These are phyloP conservation scores for Bambusicola thoracicus DNA, from an alignment of 2,113 vertebrate genomes.

Conservation along the genomic window DNA sequence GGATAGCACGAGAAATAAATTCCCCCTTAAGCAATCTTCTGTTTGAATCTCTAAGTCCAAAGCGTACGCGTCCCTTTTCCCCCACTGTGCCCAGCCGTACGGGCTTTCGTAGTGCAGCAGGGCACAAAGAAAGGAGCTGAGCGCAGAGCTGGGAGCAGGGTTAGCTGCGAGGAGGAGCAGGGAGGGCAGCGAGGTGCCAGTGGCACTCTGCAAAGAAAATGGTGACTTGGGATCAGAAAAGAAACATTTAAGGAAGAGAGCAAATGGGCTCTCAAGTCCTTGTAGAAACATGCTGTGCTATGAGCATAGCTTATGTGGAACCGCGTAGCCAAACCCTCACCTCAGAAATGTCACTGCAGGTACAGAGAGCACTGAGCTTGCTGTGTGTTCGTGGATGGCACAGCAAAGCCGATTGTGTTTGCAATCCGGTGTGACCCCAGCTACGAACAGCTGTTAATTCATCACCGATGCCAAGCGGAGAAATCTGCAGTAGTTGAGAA, in stretches of 20 bases:
- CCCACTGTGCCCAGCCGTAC: neutral
- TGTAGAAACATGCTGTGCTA: neutral
- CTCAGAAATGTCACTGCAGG: neutral
- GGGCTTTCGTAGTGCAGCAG: neutral
- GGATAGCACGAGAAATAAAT: conserved; percentile 34
- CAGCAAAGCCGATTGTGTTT: neutral
- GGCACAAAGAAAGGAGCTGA: neutral
- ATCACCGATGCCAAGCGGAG: neutral
- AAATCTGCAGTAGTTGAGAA: neutral
- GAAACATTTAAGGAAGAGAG: neutral
- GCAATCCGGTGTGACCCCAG: neutral
- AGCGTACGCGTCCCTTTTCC: neutral
- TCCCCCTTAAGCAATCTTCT: neutral
- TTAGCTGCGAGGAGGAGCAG: neutral
- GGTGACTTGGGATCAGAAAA: neutral
- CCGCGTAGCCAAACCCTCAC: neutral
- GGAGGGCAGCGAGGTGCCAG: neutral
- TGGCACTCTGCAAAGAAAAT: neutral
- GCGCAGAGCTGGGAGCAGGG: neutral
- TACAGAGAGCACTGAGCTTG: neutral
- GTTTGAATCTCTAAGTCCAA: neutral
- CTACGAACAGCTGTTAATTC: conserved; percentile 15
- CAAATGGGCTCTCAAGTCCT: neutral
- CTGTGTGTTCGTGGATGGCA: neutral
- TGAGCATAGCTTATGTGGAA: neutral